Base-by-base conservation (phyloP, 2,113 vertebrate genomes). In the Zosterops japonicus region DNA sequence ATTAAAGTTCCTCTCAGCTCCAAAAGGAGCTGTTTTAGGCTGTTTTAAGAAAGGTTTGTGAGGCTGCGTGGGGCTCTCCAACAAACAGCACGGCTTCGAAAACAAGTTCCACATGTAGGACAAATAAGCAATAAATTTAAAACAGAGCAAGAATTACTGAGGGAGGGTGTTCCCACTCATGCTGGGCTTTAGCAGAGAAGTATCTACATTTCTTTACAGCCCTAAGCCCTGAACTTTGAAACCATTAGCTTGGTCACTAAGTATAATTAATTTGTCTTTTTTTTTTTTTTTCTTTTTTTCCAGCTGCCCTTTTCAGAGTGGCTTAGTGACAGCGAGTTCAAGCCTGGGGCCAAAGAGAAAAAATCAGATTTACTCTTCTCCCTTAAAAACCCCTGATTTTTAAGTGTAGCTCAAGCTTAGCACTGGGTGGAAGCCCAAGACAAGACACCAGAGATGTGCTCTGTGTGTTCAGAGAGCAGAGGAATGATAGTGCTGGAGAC, bases 11-110 rank as follows among this genome's bases (percentile, higher is more conserved):
- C 64, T 63, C 60, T 19, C 11, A 2, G 69, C 59, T 53, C 44
- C 0, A 0, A 5, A 24, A 60, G 35, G 50, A 78, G 27, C 23
- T 59, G 42, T 2, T 77, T 41, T 2, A 5, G 57, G 29, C 36
- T 63, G 41, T 5, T 84, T 46, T 6, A 4, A 9, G 28, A 27
- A 69, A 21, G 24, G 14, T 39, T 81, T 77, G 42, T n/a, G 5
- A 50, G 3, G 3, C 53, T 49, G 35, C 7, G 1, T 0, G 22
- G 60, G 47, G 52, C 22, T 84, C 53, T 52, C 77, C 83, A 47
- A 31, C 20, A 12, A 19, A 74, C n/a, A 35, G n/a, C 35, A n/a
- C 7, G 5, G 69, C 61, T 69, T 41, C 49, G 3, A 36, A 53
- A 65, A 5, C 6, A 2, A 31, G 24, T 56, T 59, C 71, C 44